Conservation (phyloP, 2,888 invertebrate genomes). For the Hypselothyrea guttata region DNA sequence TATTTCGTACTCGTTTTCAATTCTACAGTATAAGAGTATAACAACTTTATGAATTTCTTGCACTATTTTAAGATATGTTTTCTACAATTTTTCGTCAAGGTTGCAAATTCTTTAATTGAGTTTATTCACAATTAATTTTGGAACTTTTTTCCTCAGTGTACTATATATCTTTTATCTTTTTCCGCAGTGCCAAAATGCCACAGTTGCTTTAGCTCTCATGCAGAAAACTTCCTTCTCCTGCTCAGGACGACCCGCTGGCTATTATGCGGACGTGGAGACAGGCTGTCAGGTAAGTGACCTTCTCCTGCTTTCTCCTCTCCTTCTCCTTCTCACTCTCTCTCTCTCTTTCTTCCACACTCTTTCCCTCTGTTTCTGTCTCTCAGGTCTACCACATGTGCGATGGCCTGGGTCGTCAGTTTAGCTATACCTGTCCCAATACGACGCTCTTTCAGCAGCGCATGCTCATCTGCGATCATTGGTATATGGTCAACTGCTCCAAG, state of each 20-base stretch:
- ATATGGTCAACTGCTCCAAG: slow-evolving; percentile 90
- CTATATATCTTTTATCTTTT: no score
- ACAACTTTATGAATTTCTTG: no score
- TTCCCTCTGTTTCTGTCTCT: background rate
- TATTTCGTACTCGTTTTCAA: no score
- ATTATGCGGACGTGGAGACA: slow-evolving; percentile 89
- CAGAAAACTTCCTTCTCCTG: slow-evolving; percentile 86
- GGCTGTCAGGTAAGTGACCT: slow-evolving; percentile 87
- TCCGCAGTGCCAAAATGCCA: slow-evolving; percentile 49
- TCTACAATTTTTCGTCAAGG: no score
- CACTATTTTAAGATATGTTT: no score
- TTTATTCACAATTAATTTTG: no score
- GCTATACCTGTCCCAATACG: slow-evolving; percentile 90
- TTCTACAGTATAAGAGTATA: no score
- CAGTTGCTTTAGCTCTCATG: slow-evolving; percentile 38
- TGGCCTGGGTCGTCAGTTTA: slow-evolving; percentile 89
- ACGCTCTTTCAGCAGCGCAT: slow-evolving; percentile 91
- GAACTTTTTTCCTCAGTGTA: no score
- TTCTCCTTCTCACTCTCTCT: slow-evolving; percentile 27
- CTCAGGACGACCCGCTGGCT: slow-evolving; percentile 86
- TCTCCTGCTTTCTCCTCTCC: background rate
- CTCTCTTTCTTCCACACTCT: background rate
- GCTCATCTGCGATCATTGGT: slow-evolving; percentile 91
- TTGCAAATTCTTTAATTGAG: no score
- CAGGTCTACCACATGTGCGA: slow-evolving; percentile 93